A percentile compares a stretch with the other conserved stretches of the same genome.
Conservation (phyloP, 2,888 invertebrate species). For the Nymphalis urticae region DNA sequence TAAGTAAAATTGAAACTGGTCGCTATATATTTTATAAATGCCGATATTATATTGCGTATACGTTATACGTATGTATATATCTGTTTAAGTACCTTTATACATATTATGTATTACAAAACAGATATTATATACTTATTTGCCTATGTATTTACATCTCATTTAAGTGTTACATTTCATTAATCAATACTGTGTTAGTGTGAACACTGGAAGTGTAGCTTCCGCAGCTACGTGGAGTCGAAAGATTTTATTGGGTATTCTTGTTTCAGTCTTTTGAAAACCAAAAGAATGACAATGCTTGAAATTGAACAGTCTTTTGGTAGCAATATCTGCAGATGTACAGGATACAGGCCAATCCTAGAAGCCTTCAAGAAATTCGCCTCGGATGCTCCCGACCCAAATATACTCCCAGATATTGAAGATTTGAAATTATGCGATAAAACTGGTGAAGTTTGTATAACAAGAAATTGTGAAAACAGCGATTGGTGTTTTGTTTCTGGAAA, state of each 20-base stretch:
- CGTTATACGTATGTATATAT: too few relatives aligned
- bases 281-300: constrained; percentile 80
- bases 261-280: constrained; percentile 45
- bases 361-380: constrained; percentile 88
- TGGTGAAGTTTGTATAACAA: constrained; percentile 36
- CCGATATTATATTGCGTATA: too few relatives aligned
- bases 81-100: too few relatives aligned
- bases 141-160: too few relatives aligned
- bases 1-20: too few relatives aligned
- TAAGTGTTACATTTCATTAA: too few relatives aligned
- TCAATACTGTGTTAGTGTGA: too few relatives aligned
- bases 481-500: constrained; percentile 50
- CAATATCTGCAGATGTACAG: constrained; percentile 91
- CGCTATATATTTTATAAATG: too few relatives aligned
- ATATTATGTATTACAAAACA: too few relatives aligned
- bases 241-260: background rate
- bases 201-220: too few relatives aligned
- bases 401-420: constrained; percentile 65
- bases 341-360: constrained; percentile 88
- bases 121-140: too few relatives aligned
- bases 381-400: constrained; percentile 74
- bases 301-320: constrained; percentile 88
- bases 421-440: constrained; percentile 45
- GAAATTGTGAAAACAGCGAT: constrained; percentile 42
- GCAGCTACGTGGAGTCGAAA: too few relatives aligned